Conservation (phyloP, 2,797 vertebrate genomes). For the Rhinogobio ventralis region DNA sequence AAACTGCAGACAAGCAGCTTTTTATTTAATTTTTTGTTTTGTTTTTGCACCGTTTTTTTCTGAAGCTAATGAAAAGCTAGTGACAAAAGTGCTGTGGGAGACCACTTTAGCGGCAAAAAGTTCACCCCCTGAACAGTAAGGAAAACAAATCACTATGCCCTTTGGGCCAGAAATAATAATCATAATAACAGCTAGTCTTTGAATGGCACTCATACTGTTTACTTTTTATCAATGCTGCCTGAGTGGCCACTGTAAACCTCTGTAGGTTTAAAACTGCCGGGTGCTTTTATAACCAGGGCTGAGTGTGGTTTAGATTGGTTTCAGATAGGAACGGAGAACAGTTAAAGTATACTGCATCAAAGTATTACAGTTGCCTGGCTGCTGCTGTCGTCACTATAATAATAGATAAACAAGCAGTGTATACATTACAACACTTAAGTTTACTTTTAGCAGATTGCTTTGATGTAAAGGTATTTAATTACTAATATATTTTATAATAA, state of each 20-base stretch:
- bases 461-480: not conserved
- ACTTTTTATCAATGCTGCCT: slow-evolving; percentile 21
- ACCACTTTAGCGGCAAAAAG: not conserved
- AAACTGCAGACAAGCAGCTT: not conserved
- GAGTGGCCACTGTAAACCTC: slow-evolving; percentile 25
- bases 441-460: not conserved
- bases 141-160: not conserved
- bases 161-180: slow-evolving; percentile 24
- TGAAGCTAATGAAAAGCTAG: not conserved
- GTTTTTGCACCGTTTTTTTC: not conserved
- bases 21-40: not conserved
- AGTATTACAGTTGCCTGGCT: slow-evolving; percentile 1
- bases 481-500: not conserved
- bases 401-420: not conserved
- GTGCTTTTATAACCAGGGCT: not conserved
- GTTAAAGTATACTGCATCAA: slow-evolving; percentile 6
- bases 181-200: slow-evolving; percentile 14
- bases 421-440: not conserved
- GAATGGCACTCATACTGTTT: slow-evolving; percentile 31
- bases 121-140: not conserved
- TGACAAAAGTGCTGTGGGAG: not conserved
- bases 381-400: not conserved
- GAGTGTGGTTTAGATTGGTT: not conserved
- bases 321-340: not conserved
- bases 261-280: slow-evolving; percentile 9